Evolutionary conservation across 2,797 vertebrate species (phyloP).

Genomic region (Peromyscus aztecus): DNA sequence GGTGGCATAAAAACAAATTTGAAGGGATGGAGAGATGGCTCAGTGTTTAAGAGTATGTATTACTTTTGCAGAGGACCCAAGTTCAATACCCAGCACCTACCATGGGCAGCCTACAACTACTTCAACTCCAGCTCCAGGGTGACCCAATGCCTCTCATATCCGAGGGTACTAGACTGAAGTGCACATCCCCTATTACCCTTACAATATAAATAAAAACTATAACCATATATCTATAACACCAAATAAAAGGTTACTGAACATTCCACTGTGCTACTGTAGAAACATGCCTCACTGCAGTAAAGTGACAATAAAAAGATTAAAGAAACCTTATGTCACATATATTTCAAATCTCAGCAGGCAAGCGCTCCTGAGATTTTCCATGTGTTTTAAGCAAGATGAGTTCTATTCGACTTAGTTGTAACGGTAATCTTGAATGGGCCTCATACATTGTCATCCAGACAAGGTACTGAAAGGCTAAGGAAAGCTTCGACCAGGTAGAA

Average conservation of each 20-base stretch:
- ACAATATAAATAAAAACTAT: neutral
- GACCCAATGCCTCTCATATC: neutral
- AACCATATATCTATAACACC: constrained; percentile 21
- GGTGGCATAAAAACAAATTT: constrained; percentile 58
- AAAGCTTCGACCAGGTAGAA: constrained; percentile 7
- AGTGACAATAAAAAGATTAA: constrained; percentile 16
- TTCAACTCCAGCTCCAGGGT: neutral
- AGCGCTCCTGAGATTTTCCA: neutral
- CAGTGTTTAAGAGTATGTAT: neutral
- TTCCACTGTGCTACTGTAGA: neutral
- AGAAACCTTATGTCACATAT: neutral
- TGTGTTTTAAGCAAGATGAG: neutral
- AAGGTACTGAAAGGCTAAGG: constrained; percentile 23
- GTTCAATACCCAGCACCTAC: neutral
- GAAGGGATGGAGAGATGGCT: neutral
- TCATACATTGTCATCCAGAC: neutral
- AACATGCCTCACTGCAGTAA: neutral
- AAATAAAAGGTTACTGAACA: neutral
- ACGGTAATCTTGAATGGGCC: neutral
- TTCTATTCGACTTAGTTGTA: constrained; percentile 5
- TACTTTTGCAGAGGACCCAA: neutral
- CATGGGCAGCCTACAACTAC: neutral
- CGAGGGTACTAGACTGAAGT: neutral
- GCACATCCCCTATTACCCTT: neutral
- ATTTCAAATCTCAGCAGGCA: constrained; percentile 36